Percentiles rank a stretch among this genome's conserved stretches.
phyloP scores from a whole-genome alignment of 2,113 vertebrate species.

The Amblyornis subalaris region DNA sequence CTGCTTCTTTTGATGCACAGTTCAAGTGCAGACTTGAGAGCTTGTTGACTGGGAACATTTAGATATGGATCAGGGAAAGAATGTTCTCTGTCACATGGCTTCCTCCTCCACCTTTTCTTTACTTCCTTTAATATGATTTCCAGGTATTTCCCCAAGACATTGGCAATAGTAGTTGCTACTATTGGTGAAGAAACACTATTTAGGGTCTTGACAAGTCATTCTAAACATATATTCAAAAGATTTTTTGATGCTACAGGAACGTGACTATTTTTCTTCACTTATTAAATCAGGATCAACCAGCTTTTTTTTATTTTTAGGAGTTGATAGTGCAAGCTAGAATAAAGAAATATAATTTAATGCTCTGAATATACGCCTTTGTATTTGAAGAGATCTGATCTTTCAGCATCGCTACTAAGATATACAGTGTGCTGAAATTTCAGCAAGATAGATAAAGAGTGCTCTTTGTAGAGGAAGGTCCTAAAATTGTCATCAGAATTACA shows the following conservation, averaged over 20 bases:
- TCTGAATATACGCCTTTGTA: not conserved
- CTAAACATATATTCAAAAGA: not conserved
- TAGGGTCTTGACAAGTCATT: not conserved
- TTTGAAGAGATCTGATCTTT: not conserved
- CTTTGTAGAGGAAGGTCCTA: not conserved
- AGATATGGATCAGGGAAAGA: conserved; percentile 45
- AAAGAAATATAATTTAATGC: not conserved
- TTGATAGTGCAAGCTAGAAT: not conserved
- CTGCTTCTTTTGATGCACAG: conserved; percentile 19
- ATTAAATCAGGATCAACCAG: not conserved
- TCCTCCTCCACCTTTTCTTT: conserved; percentile 8
- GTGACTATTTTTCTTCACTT: not conserved
- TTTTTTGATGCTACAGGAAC: not conserved
- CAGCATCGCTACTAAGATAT: not conserved
- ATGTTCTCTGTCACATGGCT: conserved; percentile 10
- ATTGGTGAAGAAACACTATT: not conserved
- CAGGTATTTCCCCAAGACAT: not conserved
- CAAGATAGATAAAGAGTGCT: not conserved
- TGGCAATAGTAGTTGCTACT: not conserved
- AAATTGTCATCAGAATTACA: not conserved
- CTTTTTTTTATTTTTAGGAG: not conserved
- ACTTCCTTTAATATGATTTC: not conserved
- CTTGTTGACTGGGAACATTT: conserved; percentile 29
- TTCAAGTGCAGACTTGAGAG: conserved; percentile 54
- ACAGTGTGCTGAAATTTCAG: not conserved